phyloP scores from a whole-genome alignment of 92 coral and sea anemone genomes.

The Epizoanthus ramosus region DNA sequence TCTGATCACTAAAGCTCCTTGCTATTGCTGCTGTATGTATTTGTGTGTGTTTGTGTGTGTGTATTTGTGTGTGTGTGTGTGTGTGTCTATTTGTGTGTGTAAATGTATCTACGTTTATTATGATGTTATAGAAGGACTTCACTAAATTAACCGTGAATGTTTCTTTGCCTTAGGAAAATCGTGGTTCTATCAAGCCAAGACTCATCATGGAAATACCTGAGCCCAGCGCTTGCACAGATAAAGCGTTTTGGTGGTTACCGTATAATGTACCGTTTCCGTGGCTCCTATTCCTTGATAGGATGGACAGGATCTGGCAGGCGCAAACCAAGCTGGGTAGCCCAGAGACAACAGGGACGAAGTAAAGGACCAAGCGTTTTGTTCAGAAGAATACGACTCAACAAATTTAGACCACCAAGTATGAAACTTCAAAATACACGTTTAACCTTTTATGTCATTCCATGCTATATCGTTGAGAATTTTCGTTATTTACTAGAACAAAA shows the following conservation, averaged over 20 bases:
- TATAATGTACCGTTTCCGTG: conserved; percentile 1
- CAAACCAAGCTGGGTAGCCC: conserved; percentile 32
- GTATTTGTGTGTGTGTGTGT: too few relatives aligned
- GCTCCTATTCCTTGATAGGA: conserved; percentile 31
- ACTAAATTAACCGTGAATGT: too few relatives aligned
- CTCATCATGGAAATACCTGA: conserved; percentile 9
- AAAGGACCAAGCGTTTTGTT: conserved; percentile 23
- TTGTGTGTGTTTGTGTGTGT: too few relatives aligned
- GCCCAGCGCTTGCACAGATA: conserved; percentile 7
- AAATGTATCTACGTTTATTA: too few relatives aligned
- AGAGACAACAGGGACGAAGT: not conserved
- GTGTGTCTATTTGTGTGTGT: too few relatives aligned
- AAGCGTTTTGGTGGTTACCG: conserved; percentile 14
- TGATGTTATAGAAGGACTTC: too few relatives aligned
- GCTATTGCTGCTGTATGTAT: too few relatives aligned
- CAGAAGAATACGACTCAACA: conserved; percentile 34
- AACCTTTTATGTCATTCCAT: not conserved
- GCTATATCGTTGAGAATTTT: too few relatives aligned
- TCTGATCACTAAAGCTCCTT: too few relatives aligned
- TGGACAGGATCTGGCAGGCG: conserved; percentile 27
- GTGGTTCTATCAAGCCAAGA: conserved; percentile 28
- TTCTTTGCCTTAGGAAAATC: conserved; percentile 4
- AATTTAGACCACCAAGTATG: conserved; percentile 31
- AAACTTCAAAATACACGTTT: not conserved
- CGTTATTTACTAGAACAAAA: too few relatives aligned